Conservation (phyloP, 1,140 invertebrate species). For the Platyura marginata region DNA sequence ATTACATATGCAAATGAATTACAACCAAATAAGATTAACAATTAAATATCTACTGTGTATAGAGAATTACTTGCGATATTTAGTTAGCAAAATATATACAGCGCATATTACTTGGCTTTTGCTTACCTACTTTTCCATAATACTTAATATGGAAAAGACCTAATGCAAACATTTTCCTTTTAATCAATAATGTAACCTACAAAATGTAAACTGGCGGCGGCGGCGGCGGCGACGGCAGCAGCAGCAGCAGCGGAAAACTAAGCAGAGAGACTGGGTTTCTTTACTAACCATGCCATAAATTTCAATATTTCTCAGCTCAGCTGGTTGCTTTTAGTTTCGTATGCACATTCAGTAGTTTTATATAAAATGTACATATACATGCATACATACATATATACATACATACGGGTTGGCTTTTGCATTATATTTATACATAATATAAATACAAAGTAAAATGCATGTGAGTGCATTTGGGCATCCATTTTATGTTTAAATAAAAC, state of each 20-base stretch:
- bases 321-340: conserved; percentile 1
- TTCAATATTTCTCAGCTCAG: conserved; percentile 3
- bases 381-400: too few relatives aligned
- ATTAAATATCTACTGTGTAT: too few relatives aligned
- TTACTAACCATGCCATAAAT: conserved; percentile 2
- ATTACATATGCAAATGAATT: too few relatives aligned
- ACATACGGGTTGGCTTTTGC: too few relatives aligned
- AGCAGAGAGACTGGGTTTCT: neutral
- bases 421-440: too few relatives aligned
- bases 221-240: neutral
- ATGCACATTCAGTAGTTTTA: conserved; percentile 38
- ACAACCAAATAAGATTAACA: too few relatives aligned
- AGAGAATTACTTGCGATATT: too few relatives aligned
- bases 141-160: neutral
- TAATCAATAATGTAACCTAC: neutral
- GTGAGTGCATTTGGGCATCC: neutral
- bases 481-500: neutral
- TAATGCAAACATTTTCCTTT: neutral
- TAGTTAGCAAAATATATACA: too few relatives aligned
- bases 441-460: too few relatives aligned
- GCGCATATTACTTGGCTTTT: too few relatives aligned
- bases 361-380: too few relatives aligned
- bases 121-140: too few relatives aligned
- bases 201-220: neutral
- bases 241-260: neutral